Evolutionary conservation across 2,797 vertebrate genomes (phyloP), one percentile per base, ranked within the genome.

Genomic region (Pteronotus mesoamericanus): DNA sequence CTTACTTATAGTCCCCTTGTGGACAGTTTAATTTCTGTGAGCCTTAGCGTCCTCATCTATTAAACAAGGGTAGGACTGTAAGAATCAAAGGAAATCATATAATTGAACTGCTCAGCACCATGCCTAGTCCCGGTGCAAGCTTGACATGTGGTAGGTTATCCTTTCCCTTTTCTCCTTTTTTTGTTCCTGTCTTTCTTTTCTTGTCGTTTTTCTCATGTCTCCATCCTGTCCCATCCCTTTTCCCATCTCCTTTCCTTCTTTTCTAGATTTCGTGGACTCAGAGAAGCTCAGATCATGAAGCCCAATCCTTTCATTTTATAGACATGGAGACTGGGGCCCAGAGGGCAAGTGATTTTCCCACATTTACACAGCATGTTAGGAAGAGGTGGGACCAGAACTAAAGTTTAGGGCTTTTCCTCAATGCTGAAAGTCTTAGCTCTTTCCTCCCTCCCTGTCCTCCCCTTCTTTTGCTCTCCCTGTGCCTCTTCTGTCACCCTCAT

Each of bases 61-160:
- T 32, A 24, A 48, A 48, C 34, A 24, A 6, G 19, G 39, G 8
- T 51, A 66, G 59, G 42, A 39, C 4, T 9, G 11, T 68, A 42
- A 57, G 77, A 61, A 68, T 32, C 51, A 12, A 48, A 21, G 48
- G 21, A n/a, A 34, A 0, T 24, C 57, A 3, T 0, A 0, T 0
- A 0, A 8, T 0, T 16, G 9, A 64, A 32, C 24, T 9, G n/a
- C 29, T 61, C 37, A 29, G 82, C 34, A 6, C 66, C 44, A 0
- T 0, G 8, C 14, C 9, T 24, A 19, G 34, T 53, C 22, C 39
- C 24, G 61, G 32, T 10, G 2, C 44, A 32, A 22, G 48, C 18
- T 59, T 7, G 4, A 1, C 29, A 72, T 5, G 3, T 8, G 29
- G 0, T 29, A 9, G 46, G 55, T 53, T 34, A 7, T 44, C 4